These are phyloP conservation scores for Falco novaeseelandiae DNA, from an alignment of 2,797 vertebrate genomes.

Conservation along the genomic window DNA sequence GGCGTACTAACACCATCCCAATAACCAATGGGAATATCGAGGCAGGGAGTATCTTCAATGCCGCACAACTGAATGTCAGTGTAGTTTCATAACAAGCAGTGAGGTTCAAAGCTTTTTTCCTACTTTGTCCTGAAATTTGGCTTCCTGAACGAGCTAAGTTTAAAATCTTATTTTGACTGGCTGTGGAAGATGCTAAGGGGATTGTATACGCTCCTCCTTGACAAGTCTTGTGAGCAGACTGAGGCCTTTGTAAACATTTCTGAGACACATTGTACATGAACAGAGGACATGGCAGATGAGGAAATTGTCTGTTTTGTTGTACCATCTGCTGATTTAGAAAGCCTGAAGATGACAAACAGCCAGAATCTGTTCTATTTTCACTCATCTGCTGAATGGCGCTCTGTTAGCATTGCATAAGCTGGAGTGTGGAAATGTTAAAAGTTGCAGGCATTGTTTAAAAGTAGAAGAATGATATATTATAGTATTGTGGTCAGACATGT, in stretches of 20 bases:
- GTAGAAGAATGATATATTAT: slow-evolving; percentile 9
- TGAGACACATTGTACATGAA: slow-evolving; percentile 22
- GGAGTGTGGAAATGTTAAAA: slow-evolving; percentile 32
- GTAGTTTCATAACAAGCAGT: not conserved
- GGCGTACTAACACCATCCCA: not conserved
- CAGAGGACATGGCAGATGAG: slow-evolving; percentile 34
- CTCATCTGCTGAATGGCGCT: not conserved
- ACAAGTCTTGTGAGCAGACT: not conserved
- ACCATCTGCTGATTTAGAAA: slow-evolving; percentile 65
- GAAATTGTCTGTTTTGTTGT: slow-evolving; percentile 63
- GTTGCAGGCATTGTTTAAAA: not conserved
- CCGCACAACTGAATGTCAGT: not conserved
- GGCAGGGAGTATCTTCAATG: not conserved
- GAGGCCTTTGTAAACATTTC: slow-evolving; percentile 28
- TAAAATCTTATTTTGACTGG: not conserved
- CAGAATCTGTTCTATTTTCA: slow-evolving; percentile 59
- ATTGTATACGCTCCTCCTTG: not conserved
- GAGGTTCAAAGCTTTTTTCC: not conserved
- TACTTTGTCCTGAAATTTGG: not conserved
- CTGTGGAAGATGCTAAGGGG: not conserved
- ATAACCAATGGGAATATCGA: not conserved
- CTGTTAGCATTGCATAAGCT: slow-evolving; percentile 14
- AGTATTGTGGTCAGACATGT: not conserved
- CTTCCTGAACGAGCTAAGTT: not conserved
- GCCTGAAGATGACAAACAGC: slow-evolving; percentile 47